Percentiles rank a stretch among this genome's conserved stretches.
Conservation (phyloP, 2,888 invertebrate genomes). For the Dilophus febrilis region DNA sequence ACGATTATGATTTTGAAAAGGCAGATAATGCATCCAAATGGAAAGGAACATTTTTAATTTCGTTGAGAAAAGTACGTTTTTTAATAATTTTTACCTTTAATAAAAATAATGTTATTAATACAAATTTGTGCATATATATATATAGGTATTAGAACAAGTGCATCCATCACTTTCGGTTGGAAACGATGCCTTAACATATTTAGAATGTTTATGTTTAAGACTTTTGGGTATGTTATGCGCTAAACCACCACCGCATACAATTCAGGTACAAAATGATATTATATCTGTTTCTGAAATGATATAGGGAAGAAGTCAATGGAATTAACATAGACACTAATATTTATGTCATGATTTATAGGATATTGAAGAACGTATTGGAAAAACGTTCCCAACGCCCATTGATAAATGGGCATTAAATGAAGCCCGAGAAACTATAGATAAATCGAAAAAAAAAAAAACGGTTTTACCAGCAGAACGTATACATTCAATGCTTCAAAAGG, state of each 20-base stretch:
- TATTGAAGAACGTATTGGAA: constrained; percentile 81
- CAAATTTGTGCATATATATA: constrained; percentile 3
- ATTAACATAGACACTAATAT: too few species aligned
- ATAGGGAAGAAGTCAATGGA: not conserved
- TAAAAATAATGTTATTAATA: too few species aligned
- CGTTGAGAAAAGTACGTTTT: constrained; percentile 63
- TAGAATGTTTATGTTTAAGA: constrained; percentile 78
- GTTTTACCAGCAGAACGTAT: constrained; percentile 79
- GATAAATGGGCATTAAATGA: constrained; percentile 86
- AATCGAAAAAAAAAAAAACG: constrained; percentile 57
- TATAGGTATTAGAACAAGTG: constrained; percentile 75
- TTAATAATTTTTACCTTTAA: constrained; percentile 3
- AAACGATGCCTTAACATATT: constrained; percentile 81
- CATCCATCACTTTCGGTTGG: constrained; percentile 73
- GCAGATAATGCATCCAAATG: constrained; percentile 82
- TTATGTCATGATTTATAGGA: constrained; percentile 39
- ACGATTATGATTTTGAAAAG: constrained; percentile 58
- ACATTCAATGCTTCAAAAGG: constrained; percentile 71
- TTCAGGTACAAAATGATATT: constrained; percentile 35
- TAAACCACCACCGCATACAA: constrained; percentile 64
- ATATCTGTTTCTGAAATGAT: not conserved
- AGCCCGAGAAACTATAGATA: constrained; percentile 68
- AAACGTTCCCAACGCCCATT: constrained; percentile 87
- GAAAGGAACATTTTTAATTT: constrained; percentile 76
- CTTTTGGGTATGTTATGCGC: constrained; percentile 78